These are phyloP conservation scores for Taenioides sp. DNA, from an alignment of 2,797 vertebrate species.

Conservation along the genomic window DNA sequence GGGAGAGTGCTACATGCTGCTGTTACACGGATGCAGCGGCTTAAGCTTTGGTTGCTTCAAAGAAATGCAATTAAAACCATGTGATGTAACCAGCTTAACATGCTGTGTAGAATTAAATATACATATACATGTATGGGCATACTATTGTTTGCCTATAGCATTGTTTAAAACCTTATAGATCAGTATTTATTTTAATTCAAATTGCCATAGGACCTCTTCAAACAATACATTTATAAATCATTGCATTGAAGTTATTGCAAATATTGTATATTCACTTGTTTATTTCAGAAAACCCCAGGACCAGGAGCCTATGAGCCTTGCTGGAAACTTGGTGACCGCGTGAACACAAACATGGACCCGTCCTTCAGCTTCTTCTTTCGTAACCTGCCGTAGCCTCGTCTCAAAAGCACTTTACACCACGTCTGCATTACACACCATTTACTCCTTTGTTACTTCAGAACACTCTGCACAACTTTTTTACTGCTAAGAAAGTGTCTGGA, in stretches of 20 bases:
- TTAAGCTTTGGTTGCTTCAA: slow-evolving; percentile 6
- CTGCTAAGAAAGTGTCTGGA: background rate
- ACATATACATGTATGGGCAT: background rate
- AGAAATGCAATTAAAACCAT: slow-evolving; percentile 2
- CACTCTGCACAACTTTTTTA: background rate
- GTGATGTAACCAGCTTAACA: background rate
- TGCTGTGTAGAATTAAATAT: background rate
- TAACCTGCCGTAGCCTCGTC: slow-evolving; percentile 55
- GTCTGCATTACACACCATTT: slow-evolving; percentile 1
- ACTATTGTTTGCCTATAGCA: background rate
- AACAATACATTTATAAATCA: background rate
- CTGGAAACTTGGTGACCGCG: slow-evolving; percentile 58
- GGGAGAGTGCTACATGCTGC: background rate
- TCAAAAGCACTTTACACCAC: background rate
- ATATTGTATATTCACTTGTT: slow-evolving; percentile 8
- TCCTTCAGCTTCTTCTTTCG: slow-evolving; percentile 72
- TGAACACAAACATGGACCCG: slow-evolving; percentile 47
- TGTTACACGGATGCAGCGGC: background rate
- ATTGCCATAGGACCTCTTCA: too few relatives aligned
- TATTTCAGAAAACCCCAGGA: slow-evolving; percentile 72
- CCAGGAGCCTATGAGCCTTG: slow-evolving; percentile 71
- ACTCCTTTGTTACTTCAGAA: background rate
- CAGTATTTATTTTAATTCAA: too few relatives aligned
- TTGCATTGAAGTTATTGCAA: too few relatives aligned
- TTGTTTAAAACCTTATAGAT: background rate